Conservation (phyloP, 2,797 vertebrate species). For the Rhinophrynus dorsalis region DNA sequence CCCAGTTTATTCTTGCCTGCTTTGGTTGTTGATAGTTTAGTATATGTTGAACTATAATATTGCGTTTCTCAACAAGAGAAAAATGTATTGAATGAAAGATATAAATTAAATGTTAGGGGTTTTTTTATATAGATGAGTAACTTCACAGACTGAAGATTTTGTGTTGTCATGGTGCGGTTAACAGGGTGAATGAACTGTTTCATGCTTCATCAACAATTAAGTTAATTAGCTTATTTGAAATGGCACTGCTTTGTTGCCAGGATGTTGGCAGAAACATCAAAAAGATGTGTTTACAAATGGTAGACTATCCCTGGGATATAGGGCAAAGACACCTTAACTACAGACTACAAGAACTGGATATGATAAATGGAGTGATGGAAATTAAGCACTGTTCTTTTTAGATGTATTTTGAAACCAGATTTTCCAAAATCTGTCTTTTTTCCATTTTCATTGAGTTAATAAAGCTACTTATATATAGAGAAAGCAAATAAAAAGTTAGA, state of each 20-base stretch:
- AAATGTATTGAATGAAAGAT: conserved; percentile 13
- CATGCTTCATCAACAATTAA: conserved; percentile 99
- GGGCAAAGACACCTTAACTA: conserved; percentile 80
- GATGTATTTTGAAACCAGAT: not conserved
- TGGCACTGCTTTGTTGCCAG: conserved; percentile 96
- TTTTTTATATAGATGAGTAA: conserved; percentile 77
- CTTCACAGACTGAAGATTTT: conserved; percentile 83
- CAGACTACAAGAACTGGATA: conserved; percentile 56
- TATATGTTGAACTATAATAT: too few species aligned
- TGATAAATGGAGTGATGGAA: conserved; percentile 21
- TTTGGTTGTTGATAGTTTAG: too few species aligned
- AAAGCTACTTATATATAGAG: too few species aligned
- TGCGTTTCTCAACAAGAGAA: too few species aligned
- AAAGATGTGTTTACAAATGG: conserved; percentile 95
- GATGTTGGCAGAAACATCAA: conserved; percentile 96
- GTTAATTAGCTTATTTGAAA: conserved; percentile 99
- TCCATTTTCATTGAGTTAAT: too few species aligned
- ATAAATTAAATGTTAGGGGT: conserved; percentile 33
- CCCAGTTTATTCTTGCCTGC: too few species aligned
- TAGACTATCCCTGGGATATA: conserved; percentile 78
- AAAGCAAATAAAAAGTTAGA: too few species aligned
- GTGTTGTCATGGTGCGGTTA: conserved; percentile 98
- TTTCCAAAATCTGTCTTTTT: not conserved
- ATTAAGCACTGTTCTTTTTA: conserved; percentile 25
- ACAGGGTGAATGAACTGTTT: conserved; percentile 97